Evolutionary conservation across 2,113 vertebrate genomes (phyloP), one percentile per base, ranked within the genome.

Genomic region (Caranx ignobilis): DNA sequence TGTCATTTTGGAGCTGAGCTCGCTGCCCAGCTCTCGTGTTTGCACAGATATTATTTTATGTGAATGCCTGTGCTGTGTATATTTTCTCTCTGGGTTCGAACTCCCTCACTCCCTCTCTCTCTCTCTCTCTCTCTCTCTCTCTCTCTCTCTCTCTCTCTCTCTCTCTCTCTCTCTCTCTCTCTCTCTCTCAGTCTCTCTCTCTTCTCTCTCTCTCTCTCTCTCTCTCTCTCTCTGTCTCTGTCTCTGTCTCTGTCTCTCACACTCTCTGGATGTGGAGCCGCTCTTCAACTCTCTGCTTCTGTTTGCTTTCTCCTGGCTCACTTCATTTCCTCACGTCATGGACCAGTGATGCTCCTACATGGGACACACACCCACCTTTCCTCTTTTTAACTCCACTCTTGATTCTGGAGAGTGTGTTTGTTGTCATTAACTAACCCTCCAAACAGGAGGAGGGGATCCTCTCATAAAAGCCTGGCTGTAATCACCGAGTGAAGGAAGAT

Each of bases 241-340:
- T 26, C 26, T 26, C 26, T 26, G 26, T 26, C 37, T 52, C 39
- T 75, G 47, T 75, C 54, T 43, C 75, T 77, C 56, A 72, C 71
- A 76, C 56, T 75, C 69, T 65, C 47, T 71, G 63, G 63, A 64
- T 55, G 62, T 12, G 9, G 26, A 65, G 62, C 73, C 31, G 26
- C 50, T 78, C 64, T 62, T 69, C 54, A 32, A 60, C 60, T 59
- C 62, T 59, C 56, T 71, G 66, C 82, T 71, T 72, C 78, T 77
- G 82, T 91, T 89, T 88, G 87, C 78, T 85, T 87, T 89, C 55
- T 60, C 50, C 71, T 77, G 69, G 74, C 76, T 79, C 26, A 48
- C 71, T 76, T 81, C 68, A 71, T 48, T 65, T 90, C 85, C 70
- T 68, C 59, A 41, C 35, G 54, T 82, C 86, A 85, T n/a, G 71